Base-by-base conservation (phyloP, 2,797 vertebrate genomes). In the Platalea minor region DNA sequence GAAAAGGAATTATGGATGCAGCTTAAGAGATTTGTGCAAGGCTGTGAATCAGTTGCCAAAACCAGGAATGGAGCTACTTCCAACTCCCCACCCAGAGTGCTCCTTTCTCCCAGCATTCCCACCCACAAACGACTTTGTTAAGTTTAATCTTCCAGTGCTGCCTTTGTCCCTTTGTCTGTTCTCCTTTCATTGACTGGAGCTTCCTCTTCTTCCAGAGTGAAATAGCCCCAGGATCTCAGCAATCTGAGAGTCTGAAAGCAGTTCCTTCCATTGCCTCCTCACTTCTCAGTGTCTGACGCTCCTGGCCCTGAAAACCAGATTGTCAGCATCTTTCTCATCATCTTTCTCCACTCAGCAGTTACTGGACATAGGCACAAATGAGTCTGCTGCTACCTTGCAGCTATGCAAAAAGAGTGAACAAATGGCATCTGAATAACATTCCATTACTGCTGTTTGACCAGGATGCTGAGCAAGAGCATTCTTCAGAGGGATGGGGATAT, bases 1-100 rank as follows among this genome's bases (percentile, higher is more conserved):
- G 31, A 35, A 88, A 43, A 82, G 78, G 37, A 87, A 31, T 73
- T 82, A 61, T 2, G 8, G 51, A 46, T 59, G n/a, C 59, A 76
- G 23, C 3, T 91, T 35, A 41, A 80, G 72, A 9, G 60, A n/a
- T 60, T 78, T 81, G 31, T 80, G 20, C 35, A 65, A 79, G 63
- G 51, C 56, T 53, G n/a, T 54, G 31, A 43, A 73, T 74, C 56
- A 31, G 56, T 63, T 82, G 31, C 72, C 81, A 91, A 88, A 91
- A 28, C 7, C 50, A 63, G 37, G 43, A 85, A 51, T 10, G 31
- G 45, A 80, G 56, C 48, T 37, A 33, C 33, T 85, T 59, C 64
- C 0, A 0, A 56, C 31, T 65, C 17, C 28, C 10, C 7, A 25
- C 10, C 5, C 12, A 11, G 26, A 29, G 46, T 8, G 9, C 5